phyloP scores from a whole-genome alignment of 2,113 vertebrate genomes.

The Bettongia penicillata region DNA sequence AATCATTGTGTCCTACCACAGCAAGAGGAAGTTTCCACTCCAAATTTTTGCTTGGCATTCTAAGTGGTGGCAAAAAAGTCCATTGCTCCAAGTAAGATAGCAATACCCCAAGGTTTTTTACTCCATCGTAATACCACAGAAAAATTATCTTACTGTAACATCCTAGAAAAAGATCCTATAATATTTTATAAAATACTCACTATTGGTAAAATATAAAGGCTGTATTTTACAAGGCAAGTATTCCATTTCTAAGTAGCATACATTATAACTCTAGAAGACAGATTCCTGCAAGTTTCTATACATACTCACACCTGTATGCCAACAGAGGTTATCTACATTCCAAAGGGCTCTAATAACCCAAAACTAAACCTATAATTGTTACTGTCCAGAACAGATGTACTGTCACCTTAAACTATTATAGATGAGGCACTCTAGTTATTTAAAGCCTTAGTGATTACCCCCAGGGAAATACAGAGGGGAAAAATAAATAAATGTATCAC shows the following conservation, averaged over 20 bases:
- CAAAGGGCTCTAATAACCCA: neutral
- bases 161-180: too few species aligned
- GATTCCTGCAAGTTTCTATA: neutral
- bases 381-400: slow-evolving; percentile 12
- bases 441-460: neutral
- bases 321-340: slow-evolving; percentile 16
- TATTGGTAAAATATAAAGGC: neutral
- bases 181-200: neutral
- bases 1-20: neutral
- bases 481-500: neutral
- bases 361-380: neutral
- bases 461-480: neutral
- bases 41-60: neutral
- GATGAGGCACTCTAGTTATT: neutral
- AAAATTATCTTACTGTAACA: neutral
- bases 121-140: neutral
- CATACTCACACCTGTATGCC: neutral
- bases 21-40: neutral
- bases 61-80: neutral
- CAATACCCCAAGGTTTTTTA: neutral
- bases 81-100: neutral
- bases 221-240: neutral
- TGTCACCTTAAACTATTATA: neutral
- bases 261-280: neutral
- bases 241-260: neutral